These are phyloP conservation scores for Lordiphosa fenestrarum DNA, from an alignment of 2,888 invertebrate genomes.

Conservation along the genomic window DNA sequence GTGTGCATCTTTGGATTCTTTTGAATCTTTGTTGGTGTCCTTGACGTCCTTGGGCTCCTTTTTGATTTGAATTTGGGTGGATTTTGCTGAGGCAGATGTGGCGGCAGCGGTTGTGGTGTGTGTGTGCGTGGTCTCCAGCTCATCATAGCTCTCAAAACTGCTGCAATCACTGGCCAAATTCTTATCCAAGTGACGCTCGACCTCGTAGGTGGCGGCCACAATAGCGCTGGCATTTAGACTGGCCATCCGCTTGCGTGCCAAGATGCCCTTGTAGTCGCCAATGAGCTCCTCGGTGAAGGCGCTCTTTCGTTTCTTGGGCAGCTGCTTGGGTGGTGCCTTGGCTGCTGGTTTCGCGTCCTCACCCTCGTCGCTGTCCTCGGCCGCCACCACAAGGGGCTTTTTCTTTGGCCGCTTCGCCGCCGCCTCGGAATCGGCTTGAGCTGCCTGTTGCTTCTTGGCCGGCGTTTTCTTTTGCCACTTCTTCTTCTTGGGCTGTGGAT, in stretches of 20 bases:
- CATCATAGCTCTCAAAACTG: slow-evolving; percentile 78
- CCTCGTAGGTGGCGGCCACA: slow-evolving; percentile 93
- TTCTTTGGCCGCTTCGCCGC: slow-evolving; percentile 23
- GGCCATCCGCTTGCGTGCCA: slow-evolving; percentile 94
- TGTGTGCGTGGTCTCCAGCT: slow-evolving; percentile 45
- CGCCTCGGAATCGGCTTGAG: slow-evolving; percentile 38
- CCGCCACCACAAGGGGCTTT: slow-evolving; percentile 7
- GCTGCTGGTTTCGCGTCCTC: slow-evolving; percentile 20
- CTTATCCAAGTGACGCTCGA: slow-evolving; percentile 79
- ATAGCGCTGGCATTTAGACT: slow-evolving; percentile 95
- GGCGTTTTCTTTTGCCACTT: slow-evolving; percentile 55
- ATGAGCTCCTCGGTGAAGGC: slow-evolving; percentile 81
- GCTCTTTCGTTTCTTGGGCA: slow-evolving; percentile 80
- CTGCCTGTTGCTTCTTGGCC: slow-evolving; percentile 43
- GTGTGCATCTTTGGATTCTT: slow-evolving; percentile 12
- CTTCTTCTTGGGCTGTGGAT: slow-evolving; percentile 64
- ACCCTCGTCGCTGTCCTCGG: slow-evolving; percentile 53
- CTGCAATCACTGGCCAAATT: slow-evolving; percentile 78
- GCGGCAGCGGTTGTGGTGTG: slow-evolving; percentile 2
- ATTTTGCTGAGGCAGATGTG: background rate
- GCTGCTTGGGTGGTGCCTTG: slow-evolving; percentile 68
- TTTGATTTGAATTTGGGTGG: slow-evolving; percentile 25
- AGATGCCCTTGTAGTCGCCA: slow-evolving; percentile 89
- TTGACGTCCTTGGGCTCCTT: slow-evolving; percentile 41
- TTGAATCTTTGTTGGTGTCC: slow-evolving; percentile 15